Percentiles rank a stretch among this genome's conserved stretches.
These are phyloP conservation scores for Sesamia nonagrioides DNA, from an alignment of 1,140 invertebrate species.

Conservation along the genomic window DNA sequence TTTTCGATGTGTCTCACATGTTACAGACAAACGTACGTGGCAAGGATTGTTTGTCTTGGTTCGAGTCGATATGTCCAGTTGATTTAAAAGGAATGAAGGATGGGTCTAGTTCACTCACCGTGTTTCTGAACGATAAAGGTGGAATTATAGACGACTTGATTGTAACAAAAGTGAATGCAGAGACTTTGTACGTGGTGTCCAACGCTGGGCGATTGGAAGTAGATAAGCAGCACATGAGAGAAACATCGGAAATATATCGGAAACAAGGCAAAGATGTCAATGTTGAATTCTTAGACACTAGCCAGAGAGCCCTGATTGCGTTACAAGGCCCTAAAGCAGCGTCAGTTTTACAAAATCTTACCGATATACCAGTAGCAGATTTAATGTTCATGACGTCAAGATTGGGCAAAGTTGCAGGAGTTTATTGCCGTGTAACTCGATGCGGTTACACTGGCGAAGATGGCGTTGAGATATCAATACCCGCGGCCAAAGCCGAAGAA, in stretches of 20 bases:
- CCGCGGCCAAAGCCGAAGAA: constrained; percentile 87
- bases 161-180: constrained; percentile 94
- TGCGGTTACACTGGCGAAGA: constrained; percentile 99
- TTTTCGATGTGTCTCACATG: constrained; percentile 99
- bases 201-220: constrained; percentile 95
- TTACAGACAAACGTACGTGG: constrained; percentile 95
- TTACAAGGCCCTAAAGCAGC: constrained; percentile 96
- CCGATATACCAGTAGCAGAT: constrained; percentile 89
- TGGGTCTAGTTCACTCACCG: constrained; percentile 92
- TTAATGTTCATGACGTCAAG: constrained; percentile 97
- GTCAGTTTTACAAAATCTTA: constrained; percentile 90
- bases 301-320: constrained; percentile 94
- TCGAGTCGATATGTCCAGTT: constrained; percentile 95
- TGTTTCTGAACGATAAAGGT: constrained; percentile 97
- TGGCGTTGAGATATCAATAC: constrained; percentile 98
- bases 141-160: constrained; percentile 99
- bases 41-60: constrained; percentile 92
- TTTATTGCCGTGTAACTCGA: constrained; percentile 94
- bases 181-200: constrained; percentile 97
- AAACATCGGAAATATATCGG: constrained; percentile 89
- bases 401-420: constrained; percentile 91
- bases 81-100: constrained; percentile 92
- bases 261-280: constrained; percentile 91
- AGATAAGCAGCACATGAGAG: constrained; percentile 89
- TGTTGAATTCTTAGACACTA: constrained; percentile 92